phyloP scores from a whole-genome alignment of 2,113 vertebrate genomes.

The Actinemys pallida region DNA sequence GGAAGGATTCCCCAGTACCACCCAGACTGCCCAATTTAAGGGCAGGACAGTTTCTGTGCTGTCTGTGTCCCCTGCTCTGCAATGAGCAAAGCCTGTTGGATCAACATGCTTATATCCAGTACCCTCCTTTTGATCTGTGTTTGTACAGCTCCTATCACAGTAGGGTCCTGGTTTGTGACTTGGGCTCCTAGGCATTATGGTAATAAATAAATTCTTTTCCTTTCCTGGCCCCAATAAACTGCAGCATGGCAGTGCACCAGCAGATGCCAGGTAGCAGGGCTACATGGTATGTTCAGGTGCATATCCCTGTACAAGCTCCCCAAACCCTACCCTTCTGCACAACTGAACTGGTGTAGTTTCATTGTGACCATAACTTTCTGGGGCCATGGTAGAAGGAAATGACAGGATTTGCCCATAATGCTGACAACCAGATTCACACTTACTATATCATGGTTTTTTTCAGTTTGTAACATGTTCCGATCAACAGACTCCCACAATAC shows the following conservation, averaged over 20 bases:
- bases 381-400: not conserved
- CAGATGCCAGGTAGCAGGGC: not conserved
- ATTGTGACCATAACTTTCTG: rapidly evolving
- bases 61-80: rapidly evolving
- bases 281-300: not conserved
- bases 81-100: not conserved
- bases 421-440: not conserved
- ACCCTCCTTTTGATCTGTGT: not conserved
- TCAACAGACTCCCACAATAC: rapidly evolving
- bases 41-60: not conserved
- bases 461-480: not conserved
- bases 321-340: not conserved
- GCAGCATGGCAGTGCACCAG: no score
- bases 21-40: not conserved
- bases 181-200: no score
- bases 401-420: not conserved
- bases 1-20: rapidly evolving
- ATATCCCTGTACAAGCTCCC: rapidly evolving
- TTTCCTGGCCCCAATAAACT: not conserved
- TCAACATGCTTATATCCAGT: not conserved
- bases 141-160: not conserved
- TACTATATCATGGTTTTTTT: not conserved
- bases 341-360: not conserved
- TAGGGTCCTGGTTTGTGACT: no score
- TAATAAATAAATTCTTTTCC: not conserved